Evolutionary conservation across 2,113 vertebrate species (phyloP).

Genomic region (Alaudala cheleensis): DNA sequence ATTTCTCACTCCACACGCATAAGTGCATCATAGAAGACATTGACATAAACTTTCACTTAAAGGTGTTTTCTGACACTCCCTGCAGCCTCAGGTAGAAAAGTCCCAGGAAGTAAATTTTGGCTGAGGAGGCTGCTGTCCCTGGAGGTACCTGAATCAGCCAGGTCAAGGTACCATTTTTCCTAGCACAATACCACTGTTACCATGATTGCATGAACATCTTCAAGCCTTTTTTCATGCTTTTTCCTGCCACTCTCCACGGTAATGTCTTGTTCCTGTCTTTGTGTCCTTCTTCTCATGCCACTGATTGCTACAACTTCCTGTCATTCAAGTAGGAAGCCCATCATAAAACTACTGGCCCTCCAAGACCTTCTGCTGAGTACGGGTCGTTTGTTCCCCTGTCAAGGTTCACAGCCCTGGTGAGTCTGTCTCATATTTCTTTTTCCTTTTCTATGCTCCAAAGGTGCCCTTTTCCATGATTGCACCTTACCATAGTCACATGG

Average conservation of each 20-base stretch:
- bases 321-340: background rate
- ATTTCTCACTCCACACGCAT: background rate
- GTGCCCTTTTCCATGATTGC: background rate
- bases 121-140: background rate
- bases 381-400: fast-evolving
- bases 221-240: background rate
- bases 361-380: background rate
- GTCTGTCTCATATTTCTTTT: background rate
- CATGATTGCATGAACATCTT: background rate
- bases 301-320: background rate
- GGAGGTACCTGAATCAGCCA: background rate
- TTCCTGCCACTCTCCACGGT: background rate
- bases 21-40: background rate
- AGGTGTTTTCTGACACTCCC: background rate
- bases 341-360: background rate
- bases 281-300: background rate
- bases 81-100: background rate
- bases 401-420: background rate
- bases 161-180: background rate
- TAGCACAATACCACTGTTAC: fast-evolving
- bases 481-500: background rate
- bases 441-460: background rate
- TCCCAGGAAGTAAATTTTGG: background rate
- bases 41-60: background rate
- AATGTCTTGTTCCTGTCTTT: background rate